phyloP scores from a whole-genome alignment of 2,113 vertebrate species.

The Polypterus bichir region DNA sequence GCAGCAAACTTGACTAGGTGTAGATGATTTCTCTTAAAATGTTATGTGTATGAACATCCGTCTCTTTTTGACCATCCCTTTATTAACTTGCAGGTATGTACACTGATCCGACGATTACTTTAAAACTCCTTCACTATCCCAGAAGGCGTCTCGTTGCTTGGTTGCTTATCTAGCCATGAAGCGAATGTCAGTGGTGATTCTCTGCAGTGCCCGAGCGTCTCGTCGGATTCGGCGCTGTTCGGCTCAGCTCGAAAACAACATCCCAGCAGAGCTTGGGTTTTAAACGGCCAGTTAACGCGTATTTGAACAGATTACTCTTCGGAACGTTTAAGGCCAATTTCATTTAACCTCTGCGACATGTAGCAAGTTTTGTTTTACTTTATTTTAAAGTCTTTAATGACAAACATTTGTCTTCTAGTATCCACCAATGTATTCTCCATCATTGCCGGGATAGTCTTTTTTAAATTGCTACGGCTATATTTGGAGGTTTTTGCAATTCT shows the following conservation, averaged over 20 bases:
- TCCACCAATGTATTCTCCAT: slow-evolving; percentile 17
- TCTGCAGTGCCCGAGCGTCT: slow-evolving; percentile 39
- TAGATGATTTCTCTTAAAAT: too few relatives aligned
- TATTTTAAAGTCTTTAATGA: too few relatives aligned
- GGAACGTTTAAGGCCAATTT: too few relatives aligned
- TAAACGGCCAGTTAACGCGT: neutral
- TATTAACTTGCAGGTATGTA: too few relatives aligned
- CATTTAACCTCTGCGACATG: too few relatives aligned
- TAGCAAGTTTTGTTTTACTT: too few relatives aligned
- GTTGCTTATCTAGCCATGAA: slow-evolving; percentile 37
- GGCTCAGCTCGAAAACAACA: slow-evolving; percentile 27
- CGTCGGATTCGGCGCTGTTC: slow-evolving; percentile 24
- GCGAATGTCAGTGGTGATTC: slow-evolving; percentile 25
- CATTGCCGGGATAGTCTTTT: slow-evolving; percentile 14
- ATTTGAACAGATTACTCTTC: too few relatives aligned
- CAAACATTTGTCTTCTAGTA: too few relatives aligned
- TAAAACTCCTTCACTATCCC: slow-evolving; percentile 27
- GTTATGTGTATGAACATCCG: too few relatives aligned
- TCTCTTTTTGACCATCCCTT: too few relatives aligned
- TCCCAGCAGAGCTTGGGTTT: slow-evolving; percentile 25
- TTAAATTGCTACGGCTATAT: slow-evolving; percentile 7
- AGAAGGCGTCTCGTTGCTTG: slow-evolving; percentile 39
- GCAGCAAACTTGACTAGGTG: too few relatives aligned
- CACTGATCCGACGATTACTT: too few relatives aligned
- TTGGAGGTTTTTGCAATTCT: slow-evolving; percentile 7